Percentiles rank a stretch among this genome's conserved stretches.
phyloP scores from a whole-genome alignment of 2,888 invertebrate species.

The Chydorus sphaericus region DNA sequence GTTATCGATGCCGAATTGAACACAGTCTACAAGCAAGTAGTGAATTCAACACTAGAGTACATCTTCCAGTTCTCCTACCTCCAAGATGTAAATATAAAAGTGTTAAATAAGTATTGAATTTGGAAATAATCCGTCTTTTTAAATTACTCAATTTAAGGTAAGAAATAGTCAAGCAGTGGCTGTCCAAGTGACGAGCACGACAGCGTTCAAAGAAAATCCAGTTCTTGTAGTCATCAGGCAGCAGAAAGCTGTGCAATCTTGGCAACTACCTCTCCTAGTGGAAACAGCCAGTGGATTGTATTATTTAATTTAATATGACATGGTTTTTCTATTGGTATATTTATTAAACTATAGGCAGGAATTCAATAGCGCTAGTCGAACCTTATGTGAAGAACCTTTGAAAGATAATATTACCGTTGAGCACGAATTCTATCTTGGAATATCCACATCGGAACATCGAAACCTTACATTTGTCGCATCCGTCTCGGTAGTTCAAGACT shows the following conservation, averaged over 20 bases:
- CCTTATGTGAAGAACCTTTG: slow-evolving; percentile 40
- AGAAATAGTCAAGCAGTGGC: slow-evolving; percentile 18
- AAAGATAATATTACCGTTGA: not conserved
- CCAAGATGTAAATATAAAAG: slow-evolving; percentile 5
- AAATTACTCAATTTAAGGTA: not conserved
- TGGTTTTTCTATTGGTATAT: too few species aligned
- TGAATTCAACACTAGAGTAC: slow-evolving; percentile 16
- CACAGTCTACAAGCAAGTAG: slow-evolving; percentile 2
- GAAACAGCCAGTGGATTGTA: slow-evolving; percentile 28
- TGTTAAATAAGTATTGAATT: not conserved
- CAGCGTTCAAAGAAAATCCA: slow-evolving; percentile 42
- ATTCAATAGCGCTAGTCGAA: slow-evolving; percentile 42
- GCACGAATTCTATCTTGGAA: slow-evolving; percentile 36
- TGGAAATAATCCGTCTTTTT: not conserved
- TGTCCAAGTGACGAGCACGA: slow-evolving; percentile 27
- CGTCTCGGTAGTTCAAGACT: not conserved
- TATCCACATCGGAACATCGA: slow-evolving; percentile 46
- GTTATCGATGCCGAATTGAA: slow-evolving; percentile 14
- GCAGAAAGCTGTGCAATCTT: slow-evolving; percentile 56
- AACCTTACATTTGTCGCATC: slow-evolving; percentile 43
- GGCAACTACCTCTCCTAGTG: slow-evolving; percentile 57
- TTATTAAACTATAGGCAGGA: too few species aligned
- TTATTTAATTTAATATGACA: slow-evolving; percentile 17
- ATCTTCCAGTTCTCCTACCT: slow-evolving; percentile 15
- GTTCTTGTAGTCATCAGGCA: slow-evolving; percentile 58